Conservation (phyloP, 1,140 invertebrate species). For the Elymnias hypermnestra region DNA sequence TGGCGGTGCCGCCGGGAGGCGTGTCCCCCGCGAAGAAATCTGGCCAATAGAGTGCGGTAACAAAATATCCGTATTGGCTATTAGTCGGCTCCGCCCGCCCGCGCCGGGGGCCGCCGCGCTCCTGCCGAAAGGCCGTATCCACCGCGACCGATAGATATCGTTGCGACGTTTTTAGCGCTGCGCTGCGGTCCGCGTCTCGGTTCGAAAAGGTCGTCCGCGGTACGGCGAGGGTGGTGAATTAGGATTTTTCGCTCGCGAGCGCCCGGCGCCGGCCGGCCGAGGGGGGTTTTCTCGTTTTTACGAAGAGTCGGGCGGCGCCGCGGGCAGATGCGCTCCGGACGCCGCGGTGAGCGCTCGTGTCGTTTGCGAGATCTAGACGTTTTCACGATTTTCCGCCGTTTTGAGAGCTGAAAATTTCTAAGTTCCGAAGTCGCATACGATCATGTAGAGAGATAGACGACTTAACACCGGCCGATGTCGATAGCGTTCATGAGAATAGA, state of each 20-base stretch:
- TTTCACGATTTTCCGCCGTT: conserved; percentile 40
- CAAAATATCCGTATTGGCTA: conserved; percentile 77
- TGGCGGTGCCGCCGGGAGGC: conserved; percentile 38
- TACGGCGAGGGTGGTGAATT: conserved; percentile 32
- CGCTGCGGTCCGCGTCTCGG: conserved; percentile 13
- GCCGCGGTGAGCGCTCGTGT: conserved; percentile 56
- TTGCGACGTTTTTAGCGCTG: conserved; percentile 16
- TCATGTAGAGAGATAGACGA: background rate
- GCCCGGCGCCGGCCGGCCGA: conserved; percentile 22
- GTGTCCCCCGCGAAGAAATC: conserved; percentile 67
- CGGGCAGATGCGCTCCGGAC: conserved; percentile 53
- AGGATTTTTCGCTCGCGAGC: conserved; percentile 34
- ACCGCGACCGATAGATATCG: conserved; percentile 6
- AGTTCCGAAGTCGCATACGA: conserved; percentile 3
- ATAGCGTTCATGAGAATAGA: too few relatives aligned
- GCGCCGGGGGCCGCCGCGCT: conserved; percentile 17
- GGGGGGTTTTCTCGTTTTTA: conserved; percentile 46
- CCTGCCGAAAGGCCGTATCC: conserved; percentile 31
- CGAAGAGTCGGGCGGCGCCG: conserved; percentile 44
- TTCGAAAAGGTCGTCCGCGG: conserved; percentile 28
- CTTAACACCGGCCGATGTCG: too few relatives aligned
- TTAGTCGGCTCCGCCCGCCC: conserved; percentile 69
- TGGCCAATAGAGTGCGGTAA: conserved; percentile 76
- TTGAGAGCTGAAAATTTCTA: conserved; percentile 3
- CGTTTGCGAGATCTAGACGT: conserved; percentile 24